A percentile compares a stretch with the other conserved stretches of the same genome.
Conservation (phyloP, 35 echinoderm and acorn worm genomes). For the Strongylocentrotus purpuratus region DNA sequence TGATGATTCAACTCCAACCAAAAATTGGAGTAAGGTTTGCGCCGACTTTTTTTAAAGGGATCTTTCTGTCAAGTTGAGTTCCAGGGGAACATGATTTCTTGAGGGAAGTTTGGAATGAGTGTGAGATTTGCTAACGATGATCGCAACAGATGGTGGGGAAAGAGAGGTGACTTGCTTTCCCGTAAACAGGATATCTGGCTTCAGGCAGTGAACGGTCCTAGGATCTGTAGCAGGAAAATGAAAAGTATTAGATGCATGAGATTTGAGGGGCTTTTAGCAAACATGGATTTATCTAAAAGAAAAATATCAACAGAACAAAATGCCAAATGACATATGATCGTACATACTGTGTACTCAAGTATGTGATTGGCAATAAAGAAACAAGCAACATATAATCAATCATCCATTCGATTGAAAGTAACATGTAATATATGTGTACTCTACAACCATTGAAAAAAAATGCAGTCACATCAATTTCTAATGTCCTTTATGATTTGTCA, state of each 20-base stretch:
- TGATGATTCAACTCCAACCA: not conserved
- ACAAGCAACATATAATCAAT: too few species aligned
- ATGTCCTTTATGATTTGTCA: too few species aligned
- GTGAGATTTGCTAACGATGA: not conserved
- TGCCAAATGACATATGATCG: not conserved
- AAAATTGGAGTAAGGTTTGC: not conserved
- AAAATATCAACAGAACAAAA: not conserved
- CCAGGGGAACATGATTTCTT: not conserved
- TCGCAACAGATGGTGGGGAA: not conserved
- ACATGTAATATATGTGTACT: too few species aligned
- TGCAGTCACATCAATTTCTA: too few species aligned
- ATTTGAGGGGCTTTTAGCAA: not conserved
- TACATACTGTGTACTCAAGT: too few species aligned
- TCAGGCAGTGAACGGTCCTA: not conserved
- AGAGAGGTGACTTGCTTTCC: not conserved
- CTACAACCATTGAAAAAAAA: too few species aligned
- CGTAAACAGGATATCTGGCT: not conserved
- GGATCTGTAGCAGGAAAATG: not conserved
- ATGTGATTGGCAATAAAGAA: too few species aligned
- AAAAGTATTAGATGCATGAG: not conserved
- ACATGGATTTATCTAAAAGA: not conserved
- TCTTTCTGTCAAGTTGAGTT: not conserved
- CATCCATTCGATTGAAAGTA: too few species aligned
- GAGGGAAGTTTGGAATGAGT: not conserved
- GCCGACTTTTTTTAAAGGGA: not conserved